These are phyloP conservation scores for Caerostris extrusa DNA, from an alignment of 1,140 invertebrate genomes.

Conservation along the genomic window DNA sequence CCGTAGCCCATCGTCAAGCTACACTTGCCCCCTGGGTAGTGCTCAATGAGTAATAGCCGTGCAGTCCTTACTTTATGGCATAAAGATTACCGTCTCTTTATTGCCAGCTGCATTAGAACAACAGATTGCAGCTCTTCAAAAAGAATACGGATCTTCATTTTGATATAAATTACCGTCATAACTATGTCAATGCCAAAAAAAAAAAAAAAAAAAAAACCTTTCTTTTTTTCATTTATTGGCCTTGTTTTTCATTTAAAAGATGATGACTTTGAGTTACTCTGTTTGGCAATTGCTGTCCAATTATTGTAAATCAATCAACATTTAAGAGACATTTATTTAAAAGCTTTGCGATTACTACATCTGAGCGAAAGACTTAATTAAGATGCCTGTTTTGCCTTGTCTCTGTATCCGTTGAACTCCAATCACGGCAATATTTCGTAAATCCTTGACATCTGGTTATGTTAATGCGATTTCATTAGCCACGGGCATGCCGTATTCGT, in stretches of 20 bases:
- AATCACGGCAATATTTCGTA: not conserved
- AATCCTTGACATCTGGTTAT: not conserved
- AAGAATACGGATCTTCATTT: not conserved
- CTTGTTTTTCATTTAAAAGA: not conserved
- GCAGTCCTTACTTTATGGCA: too few species aligned
- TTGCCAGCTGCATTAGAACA: too few species aligned
- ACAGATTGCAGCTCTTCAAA: not conserved
- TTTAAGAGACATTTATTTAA: not conserved
- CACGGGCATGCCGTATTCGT: not conserved
- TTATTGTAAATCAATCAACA: not conserved
- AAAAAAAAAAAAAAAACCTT: not conserved
- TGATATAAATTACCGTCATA: not conserved
- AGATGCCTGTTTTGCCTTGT: too few species aligned
- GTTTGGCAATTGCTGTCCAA: not conserved
- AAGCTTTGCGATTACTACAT: not conserved
- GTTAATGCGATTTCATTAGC: not conserved
- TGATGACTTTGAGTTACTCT: not conserved
- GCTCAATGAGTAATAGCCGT: too few species aligned
- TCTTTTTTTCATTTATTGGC: not conserved
- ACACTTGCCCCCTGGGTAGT: too few species aligned
- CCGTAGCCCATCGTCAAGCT: too few species aligned
- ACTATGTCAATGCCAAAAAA: slow-evolving; percentile 24
- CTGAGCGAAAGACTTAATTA: not conserved
- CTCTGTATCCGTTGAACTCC: too few species aligned
- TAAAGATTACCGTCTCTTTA: too few species aligned